phyloP scores from a whole-genome alignment of 2,888 invertebrate species.

The Frankliniella fusca region DNA sequence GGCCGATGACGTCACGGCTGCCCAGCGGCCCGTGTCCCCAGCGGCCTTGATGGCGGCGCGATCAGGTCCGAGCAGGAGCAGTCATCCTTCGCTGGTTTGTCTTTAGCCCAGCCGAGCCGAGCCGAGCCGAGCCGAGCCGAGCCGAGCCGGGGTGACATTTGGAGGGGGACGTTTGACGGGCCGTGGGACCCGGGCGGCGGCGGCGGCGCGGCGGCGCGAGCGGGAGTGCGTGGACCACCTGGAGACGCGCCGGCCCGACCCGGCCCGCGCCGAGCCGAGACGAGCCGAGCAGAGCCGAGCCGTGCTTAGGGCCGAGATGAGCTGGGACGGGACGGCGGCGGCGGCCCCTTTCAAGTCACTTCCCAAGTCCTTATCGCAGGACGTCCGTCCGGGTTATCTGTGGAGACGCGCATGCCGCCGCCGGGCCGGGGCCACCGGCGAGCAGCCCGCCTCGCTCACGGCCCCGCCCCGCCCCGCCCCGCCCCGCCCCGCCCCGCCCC shows the following conservation, averaged over 20 bases:
- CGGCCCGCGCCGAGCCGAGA: background rate
- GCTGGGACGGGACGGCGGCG: background rate
- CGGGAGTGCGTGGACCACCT: background rate
- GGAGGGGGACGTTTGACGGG: background rate
- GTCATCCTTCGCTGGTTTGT: too few species aligned
- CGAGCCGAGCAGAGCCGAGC: background rate
- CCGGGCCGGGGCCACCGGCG: background rate
- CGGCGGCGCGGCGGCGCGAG: background rate
- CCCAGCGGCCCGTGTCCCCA: background rate
- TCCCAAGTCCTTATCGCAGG: constrained; percentile 21
- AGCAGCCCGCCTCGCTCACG: background rate
- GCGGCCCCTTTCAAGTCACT: constrained; percentile 22
- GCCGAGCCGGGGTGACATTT: too few species aligned
- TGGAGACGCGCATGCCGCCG: constrained; percentile 7
- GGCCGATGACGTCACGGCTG: background rate
- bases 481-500: too few species aligned
- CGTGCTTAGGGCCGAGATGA: too few species aligned
- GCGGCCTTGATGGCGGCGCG: background rate
- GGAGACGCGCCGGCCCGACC: background rate
- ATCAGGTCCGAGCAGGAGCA: background rate
- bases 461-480: background rate
- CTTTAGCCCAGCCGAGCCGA: too few species aligned
- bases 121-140: too few species aligned
- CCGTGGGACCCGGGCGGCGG: background rate
- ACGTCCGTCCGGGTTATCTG: constrained; percentile 22